Evolutionary conservation across 2,113 vertebrate genomes (phyloP), one percentile per base, ranked within the genome.

Genomic region (Aegithalos caudatus): DNA sequence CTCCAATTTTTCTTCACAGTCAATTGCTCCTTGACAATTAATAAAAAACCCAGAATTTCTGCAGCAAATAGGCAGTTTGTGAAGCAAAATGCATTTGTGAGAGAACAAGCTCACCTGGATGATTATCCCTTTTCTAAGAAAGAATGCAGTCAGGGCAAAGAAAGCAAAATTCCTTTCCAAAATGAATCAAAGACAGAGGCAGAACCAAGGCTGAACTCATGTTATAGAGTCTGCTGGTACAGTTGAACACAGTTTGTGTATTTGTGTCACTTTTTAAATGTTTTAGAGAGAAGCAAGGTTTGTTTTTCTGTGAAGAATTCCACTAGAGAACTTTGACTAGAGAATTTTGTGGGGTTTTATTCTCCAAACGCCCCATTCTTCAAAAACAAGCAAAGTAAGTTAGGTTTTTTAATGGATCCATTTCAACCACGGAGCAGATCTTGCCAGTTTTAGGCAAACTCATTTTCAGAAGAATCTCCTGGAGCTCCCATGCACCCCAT

Each of bases 281-380:
- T 47, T 71, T 79, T 27, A 29, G 29, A 73, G 17, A 80, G 42
- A 37, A 84, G 5, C 14, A 54, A 40, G 1, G 0, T 60, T 8
- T n/a, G 4, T 48, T 72, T 72, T 61, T 40, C 22, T 4, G 3
- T 58, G 20, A 71, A 12, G 1, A 50, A 4, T 66, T 85, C 29
- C 35, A 40, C 9, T n/a, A n/a, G n/a, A n/a, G n/a, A n/a, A n/a
- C n/a, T n/a, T 53, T 4, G 14, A 21, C 12, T 25, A 14, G 4
- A 11, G 25, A 47, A 33, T 2, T 38, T 33, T 66, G 2, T 3
- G 10, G 12, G 0, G 0, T 7, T 70, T 57, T 54, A 7, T 15
- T 18, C 4, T 20, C 6, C 22, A 17, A 86, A 80, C 38, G 2
- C 3, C 17, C 12, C 5, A 60, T 51, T 14, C 12, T 47, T 57